These are phyloP conservation scores for Spinus olivaceus DNA, from an alignment of 2,797 vertebrate species.

Conservation along the genomic window DNA sequence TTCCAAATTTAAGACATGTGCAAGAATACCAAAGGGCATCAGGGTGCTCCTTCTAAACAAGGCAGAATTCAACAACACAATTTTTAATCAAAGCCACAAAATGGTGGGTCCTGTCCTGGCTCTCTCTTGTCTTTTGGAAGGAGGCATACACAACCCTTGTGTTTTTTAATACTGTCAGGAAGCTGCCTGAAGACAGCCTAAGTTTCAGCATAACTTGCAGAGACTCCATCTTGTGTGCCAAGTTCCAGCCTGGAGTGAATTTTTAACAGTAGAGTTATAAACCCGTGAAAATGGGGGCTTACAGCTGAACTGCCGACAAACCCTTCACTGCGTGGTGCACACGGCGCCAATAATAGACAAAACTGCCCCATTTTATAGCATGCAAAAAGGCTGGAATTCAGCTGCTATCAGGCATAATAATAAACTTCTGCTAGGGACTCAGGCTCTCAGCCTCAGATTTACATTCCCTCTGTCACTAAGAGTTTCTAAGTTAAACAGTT, in stretches of 20 bases:
- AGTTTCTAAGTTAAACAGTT: constrained; percentile 73
- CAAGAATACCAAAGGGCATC: background rate
- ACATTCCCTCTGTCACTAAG: constrained; percentile 66
- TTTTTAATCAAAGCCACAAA: background rate
- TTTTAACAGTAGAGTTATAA: constrained; percentile 55
- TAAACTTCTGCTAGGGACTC: constrained; percentile 71
- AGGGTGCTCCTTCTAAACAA: background rate
- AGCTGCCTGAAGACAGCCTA: constrained; percentile 24
- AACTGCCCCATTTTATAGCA: constrained; percentile 63
- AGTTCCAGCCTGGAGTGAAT: constrained; percentile 48
- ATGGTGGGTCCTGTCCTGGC: background rate
- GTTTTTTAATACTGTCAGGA: background rate
- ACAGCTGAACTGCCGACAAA: constrained; percentile 44
- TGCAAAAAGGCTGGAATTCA: constrained; percentile 65
- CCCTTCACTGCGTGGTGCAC: background rate
- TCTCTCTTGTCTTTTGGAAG: background rate
- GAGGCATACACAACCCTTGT: background rate
- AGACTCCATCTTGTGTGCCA: constrained; percentile 7
- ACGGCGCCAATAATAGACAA: constrained; percentile 42
- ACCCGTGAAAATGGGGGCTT: constrained; percentile 37
- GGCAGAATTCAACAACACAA: background rate
- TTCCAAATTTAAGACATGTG: background rate
- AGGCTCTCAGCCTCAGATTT: constrained; percentile 62
- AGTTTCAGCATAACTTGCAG: constrained; percentile 21
- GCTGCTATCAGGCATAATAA: constrained; percentile 70